Evolutionary conservation across 2,888 invertebrate species (phyloP), one percentile per base, ranked within the genome.

Genomic region (Pachymerium ferrugineum): DNA sequence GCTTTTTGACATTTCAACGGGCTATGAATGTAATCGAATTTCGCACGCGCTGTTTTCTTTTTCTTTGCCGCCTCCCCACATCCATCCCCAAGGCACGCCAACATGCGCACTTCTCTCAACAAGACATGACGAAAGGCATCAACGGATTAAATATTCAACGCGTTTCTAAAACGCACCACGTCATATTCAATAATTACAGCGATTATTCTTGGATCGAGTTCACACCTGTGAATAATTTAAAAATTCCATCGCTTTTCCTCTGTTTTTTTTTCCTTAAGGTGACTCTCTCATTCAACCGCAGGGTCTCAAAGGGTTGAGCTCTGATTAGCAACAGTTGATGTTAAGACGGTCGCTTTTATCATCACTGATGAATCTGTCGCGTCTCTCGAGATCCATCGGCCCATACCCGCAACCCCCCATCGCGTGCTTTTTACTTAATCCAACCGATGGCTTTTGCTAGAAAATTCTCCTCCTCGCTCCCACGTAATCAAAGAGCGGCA

Each of bases 1-100:
- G 71, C 71, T 35, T 71, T 71, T 33, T 71, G 71, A 71, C 71
- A 71, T 71, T 35, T 71, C 71, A 71, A 71, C 71, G 31, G 54
- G 71, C 71, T 71, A 35, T 71, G 35, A 71, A 71, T 33, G 33
- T 71, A 71, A 71, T 71, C 33, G 35, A 71, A 71, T 71, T 71
- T 71, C 38, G 71, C 31, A 35, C 38, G 71, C 33, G 35, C 31
- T 71, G 71, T 71, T 71, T 71, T 71, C 38, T 35, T 38, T 35
- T 71, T 71, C 35, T 71, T 71, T 25, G 33, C 28, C 38, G 33
- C 71, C 35, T 71, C 16, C 35, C 71, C 28, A 33, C 38, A 25
- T 71, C 35, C 71, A 33, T 35, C 71, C 54, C 54, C 54, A 54
- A 54, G 54, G 54, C 54, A 54, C 54, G n/a, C n/a, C n/a, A n/a